Evolutionary conservation across 1,140 invertebrate genomes (phyloP), one percentile per base, ranked within the genome.

Genomic region (Mactra quadrangularis): DNA sequence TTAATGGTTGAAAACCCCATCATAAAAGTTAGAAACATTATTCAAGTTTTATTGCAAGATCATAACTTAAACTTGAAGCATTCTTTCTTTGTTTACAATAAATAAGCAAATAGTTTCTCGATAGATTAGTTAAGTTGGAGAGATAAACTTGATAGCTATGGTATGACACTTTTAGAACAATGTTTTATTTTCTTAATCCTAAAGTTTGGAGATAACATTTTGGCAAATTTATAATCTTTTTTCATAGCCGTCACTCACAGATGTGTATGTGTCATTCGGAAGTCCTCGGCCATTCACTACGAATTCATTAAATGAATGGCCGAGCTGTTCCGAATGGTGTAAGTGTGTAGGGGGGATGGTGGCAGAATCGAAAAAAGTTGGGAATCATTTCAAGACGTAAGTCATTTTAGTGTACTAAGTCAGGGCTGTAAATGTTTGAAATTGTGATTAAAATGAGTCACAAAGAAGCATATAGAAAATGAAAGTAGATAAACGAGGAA

Each of bases 131-230:
- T 62, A 22, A 76, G 55, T 62, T 31, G 45, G 19, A 35, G 57
- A 76, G 74, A 76, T 76, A 76, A 76, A 76, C 33, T 50, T 50
- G 74, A 76, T 76, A 76, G 41, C 74, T 22, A 27, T 13, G 59
- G 57, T 76, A 62, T 76, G 74, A 76, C 74, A 76, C 57, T 60
- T 62, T 76, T 62, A 52, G 74, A 76, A 76, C 74, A 76, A 62
- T 76, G 74, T 76, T 76, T 76, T 76, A 76, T 76, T 76, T n/a
- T 76, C 74, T 76, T 45, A 76, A 76, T 76, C 74, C 74, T 57
- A 55, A 50, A 62, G 74, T 76, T 60, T 76, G 62, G 25, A 55
- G 74, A 76, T 64, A 76, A 64, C 74, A 62, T 60, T 62, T n/a
- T 57, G 45, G 74, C 55, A 76, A 60, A 62, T 76, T 76, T 76